These are phyloP conservation scores for Anhinga rufa DNA, from an alignment of 2,113 vertebrate species.

Conservation along the genomic window DNA sequence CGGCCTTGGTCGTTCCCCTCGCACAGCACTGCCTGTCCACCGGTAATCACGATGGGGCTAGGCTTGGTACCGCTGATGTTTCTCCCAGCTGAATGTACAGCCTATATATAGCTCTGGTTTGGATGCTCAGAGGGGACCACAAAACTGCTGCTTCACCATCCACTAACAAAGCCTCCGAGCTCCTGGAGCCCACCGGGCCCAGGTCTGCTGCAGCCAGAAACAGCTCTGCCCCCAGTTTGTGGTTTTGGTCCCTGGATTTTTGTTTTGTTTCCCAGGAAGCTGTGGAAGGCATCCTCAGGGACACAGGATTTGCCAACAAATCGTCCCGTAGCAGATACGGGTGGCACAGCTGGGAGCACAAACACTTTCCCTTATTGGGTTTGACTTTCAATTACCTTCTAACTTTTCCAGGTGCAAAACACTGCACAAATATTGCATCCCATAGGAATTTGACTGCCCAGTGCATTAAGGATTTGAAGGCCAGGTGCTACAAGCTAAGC, in stretches of 20 bases:
- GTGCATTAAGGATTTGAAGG: neutral
- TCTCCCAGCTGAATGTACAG: neutral
- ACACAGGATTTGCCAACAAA: neutral
- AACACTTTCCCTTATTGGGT: neutral
- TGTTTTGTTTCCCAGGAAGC: accelerated
- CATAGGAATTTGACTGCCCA: neutral
- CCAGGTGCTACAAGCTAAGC: neutral
- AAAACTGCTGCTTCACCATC: neutral
- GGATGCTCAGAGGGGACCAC: neutral
- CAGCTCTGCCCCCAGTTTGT: neutral
- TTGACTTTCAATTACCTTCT: neutral
- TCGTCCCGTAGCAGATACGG: neutral
- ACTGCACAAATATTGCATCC: neutral
- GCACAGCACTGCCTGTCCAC: neutral
- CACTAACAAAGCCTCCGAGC: neutral
- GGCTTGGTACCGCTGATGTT: neutral
- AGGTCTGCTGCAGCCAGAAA: neutral
- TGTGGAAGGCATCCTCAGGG: neutral
- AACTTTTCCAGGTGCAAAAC: neutral
- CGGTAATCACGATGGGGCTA: no score
- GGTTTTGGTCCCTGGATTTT: neutral
- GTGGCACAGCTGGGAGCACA: neutral
- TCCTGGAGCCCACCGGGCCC: neutral
- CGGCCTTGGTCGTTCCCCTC: accelerated
- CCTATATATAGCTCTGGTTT: neutral